Evolutionary conservation across 2,113 vertebrate species (phyloP).

Genomic region (Calidris pygmaea): DNA sequence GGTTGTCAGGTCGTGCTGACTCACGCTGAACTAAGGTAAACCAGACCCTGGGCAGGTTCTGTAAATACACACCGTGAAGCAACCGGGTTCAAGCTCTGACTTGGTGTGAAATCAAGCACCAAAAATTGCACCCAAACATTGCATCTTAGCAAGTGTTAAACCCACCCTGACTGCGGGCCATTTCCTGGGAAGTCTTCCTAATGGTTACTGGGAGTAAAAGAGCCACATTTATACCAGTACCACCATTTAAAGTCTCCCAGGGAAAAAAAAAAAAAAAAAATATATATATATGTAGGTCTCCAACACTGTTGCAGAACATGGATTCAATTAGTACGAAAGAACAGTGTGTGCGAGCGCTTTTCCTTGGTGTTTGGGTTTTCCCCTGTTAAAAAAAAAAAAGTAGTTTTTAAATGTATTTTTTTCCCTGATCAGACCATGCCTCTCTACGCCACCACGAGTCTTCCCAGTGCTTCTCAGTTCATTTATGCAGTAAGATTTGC

Average conservation of each 20-base stretch:
- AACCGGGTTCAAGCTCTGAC: neutral
- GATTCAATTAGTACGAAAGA: neutral
- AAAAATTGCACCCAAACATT: neutral
- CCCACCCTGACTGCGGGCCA: neutral
- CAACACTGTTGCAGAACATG: neutral
- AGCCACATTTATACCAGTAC: neutral
- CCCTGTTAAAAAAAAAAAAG: neutral
- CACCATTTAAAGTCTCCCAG: neutral
- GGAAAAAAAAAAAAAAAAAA: neutral
- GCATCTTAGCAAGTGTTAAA: neutral
- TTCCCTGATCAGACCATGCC: neutral
- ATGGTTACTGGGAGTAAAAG: neutral
- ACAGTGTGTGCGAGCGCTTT: rapidly evolving
- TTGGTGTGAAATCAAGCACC: neutral
- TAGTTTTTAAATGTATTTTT: neutral
- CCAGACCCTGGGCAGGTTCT: neutral
- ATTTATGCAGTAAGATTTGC: neutral
- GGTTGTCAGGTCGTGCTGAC: neutral
- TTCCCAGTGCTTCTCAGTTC: neutral
- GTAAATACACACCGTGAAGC: neutral
- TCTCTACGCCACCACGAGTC: neutral
- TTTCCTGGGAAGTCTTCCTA: neutral
- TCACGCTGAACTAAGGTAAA: conserved; percentile 4
- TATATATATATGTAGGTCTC: neutral
- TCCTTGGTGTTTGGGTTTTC: no score